A percentile compares a stretch with the other conserved stretches of the same genome.
Conservation (phyloP, 2,888 invertebrate species). For the Chorisops tibialis region DNA sequence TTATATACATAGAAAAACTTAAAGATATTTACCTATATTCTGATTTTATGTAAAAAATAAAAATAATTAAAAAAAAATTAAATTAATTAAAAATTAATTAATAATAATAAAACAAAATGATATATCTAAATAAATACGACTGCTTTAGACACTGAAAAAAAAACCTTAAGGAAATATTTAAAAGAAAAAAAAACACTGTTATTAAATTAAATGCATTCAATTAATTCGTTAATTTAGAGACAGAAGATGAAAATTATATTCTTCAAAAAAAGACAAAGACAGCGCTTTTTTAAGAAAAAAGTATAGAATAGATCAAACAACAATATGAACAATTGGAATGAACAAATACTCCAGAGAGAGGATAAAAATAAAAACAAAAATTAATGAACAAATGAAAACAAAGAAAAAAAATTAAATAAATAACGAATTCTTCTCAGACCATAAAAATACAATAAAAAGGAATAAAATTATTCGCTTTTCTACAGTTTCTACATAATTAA, state of each 20-base stretch:
- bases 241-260: too few species aligned
- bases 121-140: neutral
- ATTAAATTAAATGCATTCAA: neutral
- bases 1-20: constrained; percentile 6
- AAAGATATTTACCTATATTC: constrained; percentile 2
- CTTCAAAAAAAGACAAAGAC: too few species aligned
- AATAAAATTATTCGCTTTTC: too few species aligned
- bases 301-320: too few species aligned
- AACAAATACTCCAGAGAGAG: neutral
- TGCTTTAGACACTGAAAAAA: neutral
- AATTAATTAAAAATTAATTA: neutral
- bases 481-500: too few species aligned
- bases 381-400: too few species aligned
- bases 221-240: neutral
- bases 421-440: too few species aligned
- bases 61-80: neutral
- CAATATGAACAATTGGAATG: neutral
- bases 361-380: too few species aligned
- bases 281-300: too few species aligned
- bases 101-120: neutral
- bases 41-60: neutral
- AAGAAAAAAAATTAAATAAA: too few species aligned
- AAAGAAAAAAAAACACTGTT: neutral
- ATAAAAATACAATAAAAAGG: too few species aligned
- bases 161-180: neutral